These are phyloP conservation scores for Lepidocyrtoides sp. DNA, from an alignment of 2,888 invertebrate genomes.

Conservation along the genomic window DNA sequence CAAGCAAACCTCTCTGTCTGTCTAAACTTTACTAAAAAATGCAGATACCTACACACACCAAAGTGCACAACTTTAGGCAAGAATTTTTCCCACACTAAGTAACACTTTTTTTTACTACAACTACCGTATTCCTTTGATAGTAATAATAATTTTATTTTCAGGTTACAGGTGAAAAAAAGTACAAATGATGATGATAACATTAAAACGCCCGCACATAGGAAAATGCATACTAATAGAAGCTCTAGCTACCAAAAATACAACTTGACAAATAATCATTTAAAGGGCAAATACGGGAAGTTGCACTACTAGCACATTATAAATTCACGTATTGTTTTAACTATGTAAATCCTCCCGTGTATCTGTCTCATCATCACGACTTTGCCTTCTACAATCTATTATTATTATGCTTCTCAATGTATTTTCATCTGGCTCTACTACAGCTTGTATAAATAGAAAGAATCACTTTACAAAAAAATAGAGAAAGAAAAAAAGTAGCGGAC, in stretches of 20 bases:
- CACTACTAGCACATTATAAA: constrained; percentile 2
- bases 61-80: background rate
- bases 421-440: background rate
- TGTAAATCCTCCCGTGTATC: background rate
- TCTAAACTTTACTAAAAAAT: background rate
- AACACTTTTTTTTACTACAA: constrained; percentile 31
- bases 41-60: background rate
- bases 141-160: constrained; percentile 9
- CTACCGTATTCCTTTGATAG: constrained; percentile 62
- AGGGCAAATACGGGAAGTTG: constrained; percentile 67
- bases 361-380: constrained; percentile 3
- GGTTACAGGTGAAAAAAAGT: constrained; percentile 16
- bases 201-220: background rate
- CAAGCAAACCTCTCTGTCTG: background rate
- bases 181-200: background rate
- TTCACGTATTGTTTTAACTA: constrained; percentile 37
- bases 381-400: background rate
- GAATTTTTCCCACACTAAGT: constrained; percentile 47
- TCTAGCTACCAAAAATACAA: constrained; percentile 18
- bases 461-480: background rate
- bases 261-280: constrained; percentile 62
- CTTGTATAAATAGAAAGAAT: constrained; percentile 12
- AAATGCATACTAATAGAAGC: background rate
- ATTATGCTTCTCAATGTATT: background rate
- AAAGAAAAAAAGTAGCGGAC: constrained; percentile 68